Evolutionary conservation across 2,888 invertebrate genomes (phyloP).

Genomic region (Ecliptopera silaceata): DNA sequence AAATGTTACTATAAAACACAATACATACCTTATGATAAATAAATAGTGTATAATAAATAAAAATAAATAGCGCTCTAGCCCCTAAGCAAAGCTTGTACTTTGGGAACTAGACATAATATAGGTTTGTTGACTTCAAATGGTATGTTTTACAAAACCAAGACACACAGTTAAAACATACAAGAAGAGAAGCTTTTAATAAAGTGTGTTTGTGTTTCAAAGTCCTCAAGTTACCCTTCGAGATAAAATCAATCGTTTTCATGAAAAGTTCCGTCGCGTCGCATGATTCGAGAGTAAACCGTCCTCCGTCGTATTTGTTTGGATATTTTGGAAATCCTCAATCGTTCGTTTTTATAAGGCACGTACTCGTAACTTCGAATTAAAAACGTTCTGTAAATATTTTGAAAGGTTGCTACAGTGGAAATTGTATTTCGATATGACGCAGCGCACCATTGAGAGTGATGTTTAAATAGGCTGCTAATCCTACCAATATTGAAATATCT

Average conservation of each 20-base stretch:
- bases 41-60: no score
- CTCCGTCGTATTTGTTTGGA: slow-evolving; percentile 31
- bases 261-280: slow-evolving; percentile 26
- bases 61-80: no score
- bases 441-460: slow-evolving; percentile 69
- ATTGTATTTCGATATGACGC: slow-evolving; percentile 77
- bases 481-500: slow-evolving; percentile 82
- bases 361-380: slow-evolving; percentile 60
- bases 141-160: background rate
- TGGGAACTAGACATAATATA: no score
- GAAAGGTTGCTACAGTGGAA: slow-evolving; percentile 68
- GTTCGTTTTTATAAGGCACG: slow-evolving; percentile 43
- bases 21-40: no score
- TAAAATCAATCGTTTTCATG: slow-evolving; percentile 29
- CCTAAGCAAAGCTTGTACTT: no score
- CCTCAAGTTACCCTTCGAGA: slow-evolving; percentile 17
- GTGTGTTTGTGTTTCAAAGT: slow-evolving; percentile 23
- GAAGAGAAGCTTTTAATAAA: slow-evolving; percentile 7
- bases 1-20: no score
- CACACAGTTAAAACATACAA: background rate
- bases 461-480: slow-evolving; percentile 82
- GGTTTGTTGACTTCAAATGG: no score
- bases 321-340: slow-evolving; percentile 33
- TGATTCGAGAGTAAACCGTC: slow-evolving; percentile 19
- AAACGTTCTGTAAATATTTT: slow-evolving; percentile 75